These are phyloP conservation scores for Lepidotrigona ventralis DNA, from an alignment of 1,140 invertebrate genomes.

Conservation along the genomic window DNA sequence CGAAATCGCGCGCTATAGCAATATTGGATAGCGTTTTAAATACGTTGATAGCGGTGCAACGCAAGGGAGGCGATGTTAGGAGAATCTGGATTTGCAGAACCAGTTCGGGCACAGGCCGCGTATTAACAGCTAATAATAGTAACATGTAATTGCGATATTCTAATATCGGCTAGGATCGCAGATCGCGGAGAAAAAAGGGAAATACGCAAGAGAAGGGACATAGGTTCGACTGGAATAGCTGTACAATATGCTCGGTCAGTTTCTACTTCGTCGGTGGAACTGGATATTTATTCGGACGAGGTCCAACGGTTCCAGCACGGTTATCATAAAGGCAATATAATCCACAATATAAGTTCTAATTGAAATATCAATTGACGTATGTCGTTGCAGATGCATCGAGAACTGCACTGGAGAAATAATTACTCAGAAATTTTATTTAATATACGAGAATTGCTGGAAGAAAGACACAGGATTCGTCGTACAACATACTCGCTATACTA, in stretches of 20 bases:
- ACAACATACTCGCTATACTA: no score
- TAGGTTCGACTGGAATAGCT: neutral
- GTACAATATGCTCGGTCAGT: neutral
- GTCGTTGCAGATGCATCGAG: no score
- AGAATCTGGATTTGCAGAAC: slow-evolving; percentile 43
- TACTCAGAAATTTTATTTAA: no score
- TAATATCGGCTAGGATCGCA: slow-evolving; percentile 16
- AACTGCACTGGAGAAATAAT: no score
- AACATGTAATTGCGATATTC: slow-evolving; percentile 35
- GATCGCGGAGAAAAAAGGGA: neutral
- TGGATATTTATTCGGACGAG: neutral
- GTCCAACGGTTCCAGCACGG: no score
- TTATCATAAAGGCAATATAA: no score
- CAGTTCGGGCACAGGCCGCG: slow-evolving; percentile 13
- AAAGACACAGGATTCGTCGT: no score
- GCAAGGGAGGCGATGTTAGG: neutral
- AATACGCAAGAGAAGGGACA: neutral
- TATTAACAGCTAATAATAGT: slow-evolving; percentile 47
- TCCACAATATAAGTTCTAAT: no score
- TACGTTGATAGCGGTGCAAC: neutral
- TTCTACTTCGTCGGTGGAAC: neutral
- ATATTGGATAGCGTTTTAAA: neutral
- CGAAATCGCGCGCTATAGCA: neutral
- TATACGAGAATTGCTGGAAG: no score
- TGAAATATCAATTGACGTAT: no score